phyloP scores from a whole-genome alignment of 35 echinoderm and acorn worm species.

The Chiridota heheva region DNA sequence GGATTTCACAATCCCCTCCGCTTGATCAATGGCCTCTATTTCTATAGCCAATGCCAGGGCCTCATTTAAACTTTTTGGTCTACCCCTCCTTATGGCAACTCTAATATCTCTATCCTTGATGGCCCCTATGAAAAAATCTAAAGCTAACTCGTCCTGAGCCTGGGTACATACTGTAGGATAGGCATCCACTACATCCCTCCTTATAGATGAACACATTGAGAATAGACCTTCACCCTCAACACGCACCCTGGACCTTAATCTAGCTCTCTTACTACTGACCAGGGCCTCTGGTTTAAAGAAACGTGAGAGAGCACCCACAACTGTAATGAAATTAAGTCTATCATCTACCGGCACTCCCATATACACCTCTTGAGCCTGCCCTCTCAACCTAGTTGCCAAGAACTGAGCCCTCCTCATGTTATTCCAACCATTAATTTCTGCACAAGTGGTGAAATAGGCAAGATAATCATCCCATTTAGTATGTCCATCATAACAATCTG shows the following conservation, averaged over 20 bases:
- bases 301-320: conserved; percentile 1
- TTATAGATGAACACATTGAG: conserved; percentile 28
- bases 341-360: neutral
- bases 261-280: neutral
- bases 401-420: neutral
- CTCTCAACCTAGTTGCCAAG: neutral
- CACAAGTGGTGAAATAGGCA: conserved; percentile 4
- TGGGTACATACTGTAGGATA: neutral
- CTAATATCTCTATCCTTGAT: conserved; percentile 7
- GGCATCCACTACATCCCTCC: conserved; percentile 1
- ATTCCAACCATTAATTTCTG: conserved; percentile 1
- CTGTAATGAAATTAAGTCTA: neutral
- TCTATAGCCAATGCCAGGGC: conserved; percentile 2
- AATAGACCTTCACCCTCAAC: neutral
- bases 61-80: conserved; percentile 1
- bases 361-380: conserved; percentile 26
- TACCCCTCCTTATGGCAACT: neutral
- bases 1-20: conserved; percentile 14
- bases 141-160: conserved; percentile 31
- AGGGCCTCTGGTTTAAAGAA: conserved; percentile 9
- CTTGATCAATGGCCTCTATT: neutral
- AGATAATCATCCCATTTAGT: conserved; percentile 18
- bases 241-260: neutral
- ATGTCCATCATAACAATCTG: neutral
- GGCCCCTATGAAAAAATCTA: conserved; percentile 11